Conservation (phyloP, 2,113 vertebrate species). For the Lepisosteus oculatus region DNA sequence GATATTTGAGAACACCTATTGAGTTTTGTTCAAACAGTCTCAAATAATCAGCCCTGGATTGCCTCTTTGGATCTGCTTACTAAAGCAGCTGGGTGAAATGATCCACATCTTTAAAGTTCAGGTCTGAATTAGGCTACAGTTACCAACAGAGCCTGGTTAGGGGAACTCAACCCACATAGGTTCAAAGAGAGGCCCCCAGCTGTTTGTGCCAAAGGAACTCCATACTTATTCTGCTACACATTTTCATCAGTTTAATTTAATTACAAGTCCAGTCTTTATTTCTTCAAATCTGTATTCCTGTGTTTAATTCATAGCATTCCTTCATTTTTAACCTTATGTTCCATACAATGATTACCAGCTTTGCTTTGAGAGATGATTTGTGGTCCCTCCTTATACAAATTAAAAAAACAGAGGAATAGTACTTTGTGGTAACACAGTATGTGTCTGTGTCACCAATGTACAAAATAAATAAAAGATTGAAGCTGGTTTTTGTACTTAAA, state of each 20-base stretch:
- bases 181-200: slow-evolving; percentile 67
- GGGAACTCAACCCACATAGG: slow-evolving; percentile 49
- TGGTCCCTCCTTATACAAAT: too few species aligned
- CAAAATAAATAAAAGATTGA: too few species aligned
- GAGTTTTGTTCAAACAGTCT: slow-evolving; percentile 52
- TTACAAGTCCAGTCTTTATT: slow-evolving; percentile 30
- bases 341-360: background rate
- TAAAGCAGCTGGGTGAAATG: slow-evolving; percentile 59
- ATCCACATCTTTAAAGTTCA: slow-evolving; percentile 54
- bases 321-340: background rate
- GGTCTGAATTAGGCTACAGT: slow-evolving; percentile 51
- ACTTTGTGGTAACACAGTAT: too few species aligned
- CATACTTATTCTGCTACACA: slow-evolving; percentile 22
- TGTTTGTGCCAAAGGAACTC: slow-evolving; percentile 31
- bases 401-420: too few species aligned
- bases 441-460: too few species aligned
- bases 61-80: slow-evolving; percentile 60
- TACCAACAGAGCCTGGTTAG: slow-evolving; percentile 39
- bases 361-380: too few species aligned
- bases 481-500: too few species aligned
- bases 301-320: slow-evolving; percentile 15
- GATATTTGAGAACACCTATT: slow-evolving; percentile 58
- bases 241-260: slow-evolving; percentile 47
- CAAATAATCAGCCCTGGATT: slow-evolving; percentile 49
- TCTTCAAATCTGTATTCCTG: slow-evolving; percentile 43